Percentiles rank a stretch among this genome's conserved stretches.
Conservation (phyloP, 2,113 vertebrate genomes). For the Chaenogobius annularis region DNA sequence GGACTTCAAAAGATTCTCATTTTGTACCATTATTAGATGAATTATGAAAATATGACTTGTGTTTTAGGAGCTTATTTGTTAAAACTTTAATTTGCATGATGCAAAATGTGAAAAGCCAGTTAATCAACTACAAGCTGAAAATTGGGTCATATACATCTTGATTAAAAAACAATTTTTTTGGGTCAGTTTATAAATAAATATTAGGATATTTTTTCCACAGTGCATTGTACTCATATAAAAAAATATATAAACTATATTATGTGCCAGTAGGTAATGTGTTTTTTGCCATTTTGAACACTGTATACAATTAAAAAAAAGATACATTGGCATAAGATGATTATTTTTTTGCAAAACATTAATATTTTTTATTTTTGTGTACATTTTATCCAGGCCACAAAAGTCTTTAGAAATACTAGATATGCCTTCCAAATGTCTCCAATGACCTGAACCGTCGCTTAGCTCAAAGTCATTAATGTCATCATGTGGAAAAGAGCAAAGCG, state of each 20-base stretch:
- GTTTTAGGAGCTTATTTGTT: neutral
- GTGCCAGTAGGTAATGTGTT: neutral
- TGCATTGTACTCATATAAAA: no score
- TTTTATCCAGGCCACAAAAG: neutral
- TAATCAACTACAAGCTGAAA: no score
- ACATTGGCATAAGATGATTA: neutral
- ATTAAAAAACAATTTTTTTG: no score
- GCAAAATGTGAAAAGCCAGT: no score
- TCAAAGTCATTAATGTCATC: slow-evolving; percentile 92
- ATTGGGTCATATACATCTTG: no score
- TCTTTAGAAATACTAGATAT: slow-evolving; percentile 6
- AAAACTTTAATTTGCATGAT: neutral
- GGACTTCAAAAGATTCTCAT: neutral
- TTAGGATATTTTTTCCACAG: no score
- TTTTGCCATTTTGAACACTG: no score
- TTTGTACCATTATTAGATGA: neutral
- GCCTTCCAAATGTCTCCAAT: slow-evolving; percentile 53
- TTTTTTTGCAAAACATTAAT: no score
- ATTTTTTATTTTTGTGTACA: no score
- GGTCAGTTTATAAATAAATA: no score
- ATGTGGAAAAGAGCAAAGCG: slow-evolving; percentile 84
- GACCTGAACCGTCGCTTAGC: slow-evolving; percentile 75
- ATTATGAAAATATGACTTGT: neutral
- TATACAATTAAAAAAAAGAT: no score
- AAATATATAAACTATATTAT: no score